Evolutionary conservation across 2,888 invertebrate species (phyloP).

Genomic region (Drosophila antonietae): DNA sequence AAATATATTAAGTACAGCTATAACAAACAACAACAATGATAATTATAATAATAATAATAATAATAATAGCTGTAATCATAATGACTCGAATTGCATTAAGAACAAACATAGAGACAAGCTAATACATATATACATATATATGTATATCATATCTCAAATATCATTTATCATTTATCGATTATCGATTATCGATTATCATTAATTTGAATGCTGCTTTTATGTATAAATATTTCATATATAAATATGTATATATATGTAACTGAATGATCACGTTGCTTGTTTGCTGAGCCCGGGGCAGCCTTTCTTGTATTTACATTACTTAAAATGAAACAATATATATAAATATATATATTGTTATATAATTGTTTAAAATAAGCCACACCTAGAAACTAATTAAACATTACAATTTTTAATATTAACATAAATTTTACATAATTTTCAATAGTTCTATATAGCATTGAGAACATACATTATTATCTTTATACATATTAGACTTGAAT

Average conservation of each 20-base stretch:
- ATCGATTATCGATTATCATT: slow-evolving; percentile 1
- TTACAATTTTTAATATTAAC: slow-evolving; percentile 66
- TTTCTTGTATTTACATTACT: slow-evolving; percentile 71
- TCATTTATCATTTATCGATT: not conserved
- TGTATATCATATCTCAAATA: slow-evolving; percentile 9
- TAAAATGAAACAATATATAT: slow-evolving; percentile 23
- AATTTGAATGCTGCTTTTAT: slow-evolving; percentile 15
- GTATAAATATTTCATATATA: slow-evolving; percentile 20
- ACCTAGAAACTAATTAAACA: slow-evolving; percentile 71
- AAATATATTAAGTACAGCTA: slow-evolving; percentile 69
- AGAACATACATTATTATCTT: slow-evolving; percentile 28
- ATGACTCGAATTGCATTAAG: slow-evolving; percentile 52
- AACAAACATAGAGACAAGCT: slow-evolving; percentile 37
- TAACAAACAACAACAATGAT: slow-evolving; percentile 76
- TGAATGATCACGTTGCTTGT: slow-evolving; percentile 76
- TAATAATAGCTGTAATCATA: slow-evolving; percentile 18
- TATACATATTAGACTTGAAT: slow-evolving; percentile 20
- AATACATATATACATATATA: slow-evolving; percentile 6
- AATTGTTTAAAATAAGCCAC: slow-evolving; percentile 53
- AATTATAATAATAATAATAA: slow-evolving; percentile 11
- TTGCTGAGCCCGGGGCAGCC: slow-evolving; percentile 75
- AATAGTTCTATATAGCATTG: slow-evolving; percentile 42
- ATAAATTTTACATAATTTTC: slow-evolving; percentile 69
- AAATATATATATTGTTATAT: slow-evolving; percentile 28
- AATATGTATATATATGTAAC: slow-evolving; percentile 17